A percentile compares a stretch with the other conserved stretches of the same genome.
phyloP scores from a whole-genome alignment of 1,140 invertebrate species.

The Drosophila mauritiana region DNA sequence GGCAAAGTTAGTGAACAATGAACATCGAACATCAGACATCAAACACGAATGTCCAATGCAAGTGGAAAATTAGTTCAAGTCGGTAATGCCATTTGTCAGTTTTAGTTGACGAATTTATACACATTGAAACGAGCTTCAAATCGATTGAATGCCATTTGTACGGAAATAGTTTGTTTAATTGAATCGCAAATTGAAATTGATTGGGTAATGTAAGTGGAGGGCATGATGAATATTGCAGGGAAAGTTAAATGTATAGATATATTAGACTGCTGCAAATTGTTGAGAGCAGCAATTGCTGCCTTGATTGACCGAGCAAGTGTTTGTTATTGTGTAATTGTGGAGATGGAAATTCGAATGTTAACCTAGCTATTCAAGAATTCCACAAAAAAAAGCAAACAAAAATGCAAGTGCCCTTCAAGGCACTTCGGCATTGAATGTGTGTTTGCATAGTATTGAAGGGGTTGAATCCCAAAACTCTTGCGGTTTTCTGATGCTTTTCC shows the following conservation, averaged over 20 bases:
- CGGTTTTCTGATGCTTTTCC: slow-evolving; percentile 9
- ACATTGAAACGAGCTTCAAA: slow-evolving; percentile 9
- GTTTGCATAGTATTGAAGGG: background rate
- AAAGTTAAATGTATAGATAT: slow-evolving; percentile 5
- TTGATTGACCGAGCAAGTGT: slow-evolving; percentile 4
- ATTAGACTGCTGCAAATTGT: slow-evolving; percentile 1
- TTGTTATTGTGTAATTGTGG: background rate
- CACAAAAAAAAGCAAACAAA: background rate
- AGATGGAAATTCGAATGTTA: no score
- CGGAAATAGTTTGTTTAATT: slow-evolving; percentile 31
- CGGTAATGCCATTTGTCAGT: slow-evolving; percentile 13
- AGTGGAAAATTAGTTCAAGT: slow-evolving; percentile 25
- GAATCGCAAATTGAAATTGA: slow-evolving; percentile 38
- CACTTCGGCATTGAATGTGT: no score
- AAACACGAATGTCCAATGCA: background rate
- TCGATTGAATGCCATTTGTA: slow-evolving; percentile 25
- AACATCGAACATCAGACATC: slow-evolving; percentile 22
- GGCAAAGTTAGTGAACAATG: slow-evolving; percentile 74
- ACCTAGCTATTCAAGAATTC: no score
- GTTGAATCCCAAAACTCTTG: slow-evolving; percentile 2
- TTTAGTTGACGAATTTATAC: slow-evolving; percentile 13
- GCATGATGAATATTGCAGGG: slow-evolving; percentile 6
- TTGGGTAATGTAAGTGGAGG: slow-evolving; percentile 14
- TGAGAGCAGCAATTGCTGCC: background rate
- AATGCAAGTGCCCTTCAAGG: background rate